Base-by-base conservation (phyloP, 2,888 invertebrate genomes). In the Ennomos erosarius region DNA sequence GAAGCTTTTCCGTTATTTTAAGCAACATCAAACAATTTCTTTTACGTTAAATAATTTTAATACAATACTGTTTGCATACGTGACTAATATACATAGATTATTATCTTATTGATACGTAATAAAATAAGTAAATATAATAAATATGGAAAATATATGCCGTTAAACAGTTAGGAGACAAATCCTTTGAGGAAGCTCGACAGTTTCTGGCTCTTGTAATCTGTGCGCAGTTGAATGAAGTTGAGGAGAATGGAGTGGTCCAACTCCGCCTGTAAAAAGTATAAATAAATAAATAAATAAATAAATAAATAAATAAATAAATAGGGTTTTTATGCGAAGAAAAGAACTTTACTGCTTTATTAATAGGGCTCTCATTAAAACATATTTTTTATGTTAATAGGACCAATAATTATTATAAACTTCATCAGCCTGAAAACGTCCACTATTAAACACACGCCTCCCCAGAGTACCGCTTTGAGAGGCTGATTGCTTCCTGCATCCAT, bases 161-260 rank as follows among this genome's bases (percentile, higher is more conserved):
- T 26, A 11, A 12, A 6, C 12, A 9, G 42, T 59, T 64, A 61
- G 76, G 85, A 89, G 53, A 94, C 89, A 43, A 94, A 87, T 54
- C 93, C 94, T 75, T 94, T 94, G 40, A 94, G 87, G 73, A 93
- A 93, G 67, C 90, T 95, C 16, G 95, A 94, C 64, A 97, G 93
- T 82, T 97, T 97, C 76, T 98, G 97, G 48, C 95, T 96, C 85
- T 98, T 98, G 91, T 97, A 99, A 90, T 99, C 99, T 5, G 97
- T 96, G 59, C 99, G 94, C 34, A 99, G 94, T 85, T 99, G 98
- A 71, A 99, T 97, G 87, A 99, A 99, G 88, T 96, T 98, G 70
- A 96, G 94, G 36, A 99, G 93, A 65, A 99, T 96, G 0, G 97
- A 95, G 70, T 96, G 96, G 81, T 99, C 99, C 82, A 99, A 87